Conservation (phyloP, 2,888 invertebrate species). For the Drosophila mimetica region DNA sequence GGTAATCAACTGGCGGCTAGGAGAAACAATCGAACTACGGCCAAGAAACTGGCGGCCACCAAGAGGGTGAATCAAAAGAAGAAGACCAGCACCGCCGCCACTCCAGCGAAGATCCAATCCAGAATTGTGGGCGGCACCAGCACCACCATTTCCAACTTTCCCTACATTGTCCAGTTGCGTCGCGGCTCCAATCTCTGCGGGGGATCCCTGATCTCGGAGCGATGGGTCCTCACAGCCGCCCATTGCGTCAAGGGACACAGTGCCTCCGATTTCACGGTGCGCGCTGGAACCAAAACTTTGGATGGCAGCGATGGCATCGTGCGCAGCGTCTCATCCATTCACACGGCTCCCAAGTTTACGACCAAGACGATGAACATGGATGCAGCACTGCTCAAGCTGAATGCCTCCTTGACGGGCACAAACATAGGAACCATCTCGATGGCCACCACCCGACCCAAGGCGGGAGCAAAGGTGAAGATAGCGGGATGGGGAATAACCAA, state of each 20-base stretch:
- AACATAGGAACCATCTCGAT: slow-evolving; percentile 55
- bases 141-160: slow-evolving; percentile 19
- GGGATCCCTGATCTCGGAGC: slow-evolving; percentile 49
- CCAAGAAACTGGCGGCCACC: not conserved
- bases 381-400: slow-evolving; percentile 55
- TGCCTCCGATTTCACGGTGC: slow-evolving; percentile 36
- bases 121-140: slow-evolving; percentile 54
- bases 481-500: slow-evolving; percentile 66
- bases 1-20: not conserved
- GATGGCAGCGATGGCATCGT: slow-evolving; percentile 48
- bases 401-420: slow-evolving; percentile 45
- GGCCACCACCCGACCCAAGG: slow-evolving; percentile 11
- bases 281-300: slow-evolving; percentile 54
- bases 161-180: slow-evolving; percentile 51
- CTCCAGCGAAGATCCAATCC: slow-evolving; percentile 14
- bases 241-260: slow-evolving; percentile 55
- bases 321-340: slow-evolving; percentile 23
- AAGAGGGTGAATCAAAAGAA: slow-evolving; percentile 2
- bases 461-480: slow-evolving; percentile 38
- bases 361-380: slow-evolving; percentile 54
- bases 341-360: slow-evolving; percentile 30
- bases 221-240: slow-evolving; percentile 68
- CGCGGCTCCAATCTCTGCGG: slow-evolving; percentile 57
- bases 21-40: not conserved
- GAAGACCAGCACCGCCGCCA: not conserved